Evolutionary conservation across 2,113 vertebrate species (phyloP).

Genomic region (Hylia prasina): DNA sequence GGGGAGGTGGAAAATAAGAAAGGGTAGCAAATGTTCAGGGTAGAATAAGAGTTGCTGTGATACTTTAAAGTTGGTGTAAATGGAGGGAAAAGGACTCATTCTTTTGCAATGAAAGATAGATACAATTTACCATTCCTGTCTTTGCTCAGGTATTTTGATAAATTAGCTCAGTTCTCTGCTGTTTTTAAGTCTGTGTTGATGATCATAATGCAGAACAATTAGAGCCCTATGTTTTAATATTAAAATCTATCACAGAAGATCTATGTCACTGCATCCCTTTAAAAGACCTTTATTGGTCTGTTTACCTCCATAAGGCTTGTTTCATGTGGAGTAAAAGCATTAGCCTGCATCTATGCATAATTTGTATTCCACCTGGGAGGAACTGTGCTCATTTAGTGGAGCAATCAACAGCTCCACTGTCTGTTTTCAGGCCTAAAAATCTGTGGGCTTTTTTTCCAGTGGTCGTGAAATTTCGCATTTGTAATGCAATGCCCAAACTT

Average conservation of each 20-base stretch:
- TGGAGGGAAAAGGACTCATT: not conserved
- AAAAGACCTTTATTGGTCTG: slow-evolving; percentile 4
- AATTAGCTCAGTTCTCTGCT: not conserved
- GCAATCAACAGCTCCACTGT: not conserved
- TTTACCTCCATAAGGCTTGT: slow-evolving; percentile 19
- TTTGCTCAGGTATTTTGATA: not conserved
- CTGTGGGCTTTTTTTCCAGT: not conserved
- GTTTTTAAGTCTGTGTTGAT: not conserved
- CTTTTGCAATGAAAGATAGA: not conserved
- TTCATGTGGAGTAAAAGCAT: slow-evolving; percentile 36
- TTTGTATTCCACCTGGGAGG: slow-evolving; percentile 34
- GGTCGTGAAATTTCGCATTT: not conserved
- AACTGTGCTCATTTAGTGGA: not conserved
- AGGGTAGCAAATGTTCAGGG: not conserved
- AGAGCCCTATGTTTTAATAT: not conserved
- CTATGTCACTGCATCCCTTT: not conserved
- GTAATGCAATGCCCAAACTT: not conserved
- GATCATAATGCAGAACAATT: not conserved
- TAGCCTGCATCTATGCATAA: slow-evolving; percentile 23
- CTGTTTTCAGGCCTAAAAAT: not conserved
- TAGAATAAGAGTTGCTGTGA: not conserved
- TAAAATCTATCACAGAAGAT: not conserved
- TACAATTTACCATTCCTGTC: not conserved
- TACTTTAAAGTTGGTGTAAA: not conserved
- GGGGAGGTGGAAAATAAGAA: not conserved